Base-by-base conservation (phyloP, 2,797 vertebrate species). In the Orientallactaga sibirica region DNA sequence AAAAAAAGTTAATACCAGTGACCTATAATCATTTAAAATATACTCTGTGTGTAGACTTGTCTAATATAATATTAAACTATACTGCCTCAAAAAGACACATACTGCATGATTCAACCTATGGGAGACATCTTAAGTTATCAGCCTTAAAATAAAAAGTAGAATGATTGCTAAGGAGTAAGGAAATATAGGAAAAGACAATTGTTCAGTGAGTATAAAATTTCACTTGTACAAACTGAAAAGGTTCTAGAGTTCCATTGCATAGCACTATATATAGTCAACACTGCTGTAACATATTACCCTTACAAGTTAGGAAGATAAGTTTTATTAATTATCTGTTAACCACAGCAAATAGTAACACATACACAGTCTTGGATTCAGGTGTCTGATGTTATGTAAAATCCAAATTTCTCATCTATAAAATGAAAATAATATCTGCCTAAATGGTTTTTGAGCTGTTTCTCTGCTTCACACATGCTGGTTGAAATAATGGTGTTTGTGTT, bases 1-100 rank as follows among this genome's bases (percentile, higher is more conserved):
- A 5, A 73, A 52, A 55, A 61, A 5, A 73, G 41, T 93, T 58
- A 76, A 88, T 79, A 48, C 27, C 64, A 77, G 19, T 22, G 29
- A 41, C 64, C 48, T 37, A 18, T 27, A 88, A 82, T 75, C 55
- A 80, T 77, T 81, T 86, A 66, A 19, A 86, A 15, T 87, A n/a
- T 3, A 64, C 0, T 58, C 22, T 66, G 1, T 62, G 7, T 25
- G 11, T 48, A 12, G 33, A 58, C 76, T 27, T 55, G 4, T 61
- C n/a, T 75, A 91, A 68, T 88, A n/a, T 0, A 88, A 66, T 52
- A 37, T 86, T 61, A 18, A 37, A 27, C 98, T 98, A 68, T 29
- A 58, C 43, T 79, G 70, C 20, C 33, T 61, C 18, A 77, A 55
- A 73, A 79, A 77, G 24, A 67, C 52, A 77, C 75, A n/a, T 70